Evolutionary conservation across 2,113 vertebrate species (phyloP).

Genomic region (Leptobrachium ailaonicum): DNA sequence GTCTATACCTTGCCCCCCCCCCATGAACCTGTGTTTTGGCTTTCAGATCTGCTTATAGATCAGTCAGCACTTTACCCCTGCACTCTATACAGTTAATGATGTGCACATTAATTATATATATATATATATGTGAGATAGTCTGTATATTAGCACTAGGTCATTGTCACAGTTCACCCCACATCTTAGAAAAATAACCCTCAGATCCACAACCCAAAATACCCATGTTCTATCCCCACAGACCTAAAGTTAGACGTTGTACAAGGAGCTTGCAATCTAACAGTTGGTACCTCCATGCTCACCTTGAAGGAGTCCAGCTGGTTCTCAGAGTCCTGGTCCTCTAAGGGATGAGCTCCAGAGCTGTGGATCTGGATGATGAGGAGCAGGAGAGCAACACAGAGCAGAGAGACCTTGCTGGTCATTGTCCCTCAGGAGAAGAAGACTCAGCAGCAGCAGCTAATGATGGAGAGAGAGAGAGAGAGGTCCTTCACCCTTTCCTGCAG

Average conservation of each 20-base stretch:
- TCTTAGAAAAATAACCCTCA: too few relatives aligned
- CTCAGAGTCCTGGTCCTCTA: conserved; percentile 59
- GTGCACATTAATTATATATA: too few relatives aligned
- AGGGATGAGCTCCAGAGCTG: conserved; percentile 60
- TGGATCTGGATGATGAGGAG: conserved; percentile 63
- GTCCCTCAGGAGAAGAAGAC: background rate
- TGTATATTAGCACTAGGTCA: too few relatives aligned
- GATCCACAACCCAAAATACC: too few relatives aligned
- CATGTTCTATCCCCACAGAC: background rate
- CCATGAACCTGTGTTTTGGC: too few relatives aligned
- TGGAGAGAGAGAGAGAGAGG: background rate
- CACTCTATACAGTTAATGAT: background rate
- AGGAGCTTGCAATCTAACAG: background rate
- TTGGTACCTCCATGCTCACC: conserved; percentile 66
- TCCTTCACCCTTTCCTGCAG: background rate
- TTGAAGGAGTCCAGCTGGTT: conserved; percentile 70
- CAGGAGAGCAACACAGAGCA: conserved; percentile 65
- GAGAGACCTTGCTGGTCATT: conserved; percentile 66
- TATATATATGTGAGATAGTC: too few relatives aligned
- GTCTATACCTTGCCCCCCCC: too few relatives aligned
- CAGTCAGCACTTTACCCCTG: background rate
- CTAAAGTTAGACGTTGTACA: background rate
- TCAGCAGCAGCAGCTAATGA: background rate
- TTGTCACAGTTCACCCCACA: too few relatives aligned
- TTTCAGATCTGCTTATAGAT: too few relatives aligned